Base-by-base conservation (phyloP, 1,140 invertebrate species). In the Acyrthosiphon pisum region DNA sequence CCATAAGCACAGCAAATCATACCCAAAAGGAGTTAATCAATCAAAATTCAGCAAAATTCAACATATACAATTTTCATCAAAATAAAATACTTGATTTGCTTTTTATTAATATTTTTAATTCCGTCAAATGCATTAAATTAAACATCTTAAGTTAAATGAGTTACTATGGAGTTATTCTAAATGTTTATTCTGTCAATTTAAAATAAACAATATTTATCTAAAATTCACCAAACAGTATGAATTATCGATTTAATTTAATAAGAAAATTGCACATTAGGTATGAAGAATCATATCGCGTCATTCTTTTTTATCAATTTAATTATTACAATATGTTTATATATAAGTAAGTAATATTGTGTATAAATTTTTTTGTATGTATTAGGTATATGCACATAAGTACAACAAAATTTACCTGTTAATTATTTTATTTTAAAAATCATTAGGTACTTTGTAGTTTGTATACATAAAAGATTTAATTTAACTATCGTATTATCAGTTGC, bases 21-120 rank as follows among this genome's bases (percentile, higher is more conserved):
- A 41, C 41, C 41, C 41, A 41, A 41, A 41, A 41, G 41, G 41
- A 41, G 41, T 41, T 41, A 3, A 41, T 41, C 41, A 41, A 41
- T 41, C 41, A 41, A 3, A 41, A 41, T 41, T 41, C 41, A 41
- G 41, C 41, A n/a, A n/a, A n/a, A n/a, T n/a, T n/a, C n/a, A n/a
- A n/a, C n/a, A n/a, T n/a, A n/a, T n/a, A n/a, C 0, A 14, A 68
- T 68, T 68, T 4, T 68, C 4, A 14, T 14, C 11, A 68, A 68
- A 30, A 60, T 30, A 60, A 30, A 30, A 4, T 30, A 30, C 41
- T 41, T 2, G 41, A 68, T 68, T 68, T 30, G 26, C 2, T 68
- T 68, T 76, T 76, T 76, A n/a, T 76, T 76, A n/a, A 76, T 76
- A n/a, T 35, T 76, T 76, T 76, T 76, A 76, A 76, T 76, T n/a